These are phyloP conservation scores for Crossaster papposus DNA, from an alignment of 53 echinoderm and acorn worm species.

Conservation along the genomic window DNA sequence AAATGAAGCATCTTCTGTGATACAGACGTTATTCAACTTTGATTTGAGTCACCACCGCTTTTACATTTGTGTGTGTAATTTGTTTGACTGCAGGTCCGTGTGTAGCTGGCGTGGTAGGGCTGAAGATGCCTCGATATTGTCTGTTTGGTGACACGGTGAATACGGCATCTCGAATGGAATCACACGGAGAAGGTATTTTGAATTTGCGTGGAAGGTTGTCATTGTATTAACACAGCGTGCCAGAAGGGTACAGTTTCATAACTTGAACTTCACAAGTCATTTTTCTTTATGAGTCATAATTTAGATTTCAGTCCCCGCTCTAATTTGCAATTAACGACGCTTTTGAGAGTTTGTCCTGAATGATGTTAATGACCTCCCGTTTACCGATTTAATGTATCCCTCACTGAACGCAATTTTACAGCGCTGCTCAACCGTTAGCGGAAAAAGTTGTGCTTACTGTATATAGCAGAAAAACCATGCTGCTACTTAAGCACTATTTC, in stretches of 20 bases:
- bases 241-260: no score
- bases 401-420: no score
- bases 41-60: background rate
- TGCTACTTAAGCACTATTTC: no score
- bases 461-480: no score
- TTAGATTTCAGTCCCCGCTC: background rate
- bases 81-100: conserved; percentile 16
- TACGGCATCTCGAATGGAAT: conserved; percentile 41
- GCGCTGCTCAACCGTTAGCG: no score
- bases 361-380: background rate
- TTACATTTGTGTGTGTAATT: no score
- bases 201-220: background rate
- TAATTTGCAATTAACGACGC: background rate
- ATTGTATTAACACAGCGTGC: no score
- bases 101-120: conserved; percentile 38
- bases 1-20: no score
- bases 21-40: no score
- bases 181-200: conserved; percentile 34
- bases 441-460: no score
- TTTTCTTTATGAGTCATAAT: no score
- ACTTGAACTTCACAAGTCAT: no score
- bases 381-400: background rate
- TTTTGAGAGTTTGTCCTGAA: background rate
- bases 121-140: conserved; percentile 40
- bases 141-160: conserved; percentile 43